Evolutionary conservation across 2,797 vertebrate species (phyloP), one percentile per base, ranked within the genome.

Genomic region (Botia almorhae): DNA sequence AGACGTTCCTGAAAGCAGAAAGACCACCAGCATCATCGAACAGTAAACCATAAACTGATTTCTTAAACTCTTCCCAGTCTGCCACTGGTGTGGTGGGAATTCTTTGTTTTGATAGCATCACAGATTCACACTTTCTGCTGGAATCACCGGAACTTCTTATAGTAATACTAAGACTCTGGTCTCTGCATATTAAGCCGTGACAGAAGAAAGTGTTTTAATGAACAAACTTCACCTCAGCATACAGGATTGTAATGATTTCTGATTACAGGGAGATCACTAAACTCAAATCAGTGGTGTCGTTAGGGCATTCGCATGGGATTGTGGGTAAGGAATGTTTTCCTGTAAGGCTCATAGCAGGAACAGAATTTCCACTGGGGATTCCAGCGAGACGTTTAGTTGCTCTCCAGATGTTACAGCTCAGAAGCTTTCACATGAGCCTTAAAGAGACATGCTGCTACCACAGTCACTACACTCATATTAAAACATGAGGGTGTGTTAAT

Each of bases 331-430:
- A 83, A 81, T 82, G 80, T 81, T 81, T 69, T 83, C 64, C 73
- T 75, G 58, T 69, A 51, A 72, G 76, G 71, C 46, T 67, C 63
- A 29, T 50, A 65, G 67, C 65, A 70, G 60, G 74, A 16, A 74
- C 80, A 51, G 61, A 76, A 73, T 82, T 84, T 86, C 85, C 83
- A 84, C 81, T 21, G 81, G 85, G 83, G 63, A 81, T 74, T 81
- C 69, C 80, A 76, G 76, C 69, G 80, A 75, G 75, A 83, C 82
- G 71, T 65, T 74, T 69, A 82, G 70, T 84, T 80, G 82, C 64
- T 74, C 74, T 60, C 70, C 65, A 79, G 75, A 76, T 75, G 69
- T 85, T 78, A 80, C 36, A 36, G 51, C 79, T 78, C 70, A 70
- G 48, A 69, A 63, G 61, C 33, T 61, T 29, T 72, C 23, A 33